phyloP scores from a whole-genome alignment of 2,113 vertebrate genomes.

The Macrotus californicus region DNA sequence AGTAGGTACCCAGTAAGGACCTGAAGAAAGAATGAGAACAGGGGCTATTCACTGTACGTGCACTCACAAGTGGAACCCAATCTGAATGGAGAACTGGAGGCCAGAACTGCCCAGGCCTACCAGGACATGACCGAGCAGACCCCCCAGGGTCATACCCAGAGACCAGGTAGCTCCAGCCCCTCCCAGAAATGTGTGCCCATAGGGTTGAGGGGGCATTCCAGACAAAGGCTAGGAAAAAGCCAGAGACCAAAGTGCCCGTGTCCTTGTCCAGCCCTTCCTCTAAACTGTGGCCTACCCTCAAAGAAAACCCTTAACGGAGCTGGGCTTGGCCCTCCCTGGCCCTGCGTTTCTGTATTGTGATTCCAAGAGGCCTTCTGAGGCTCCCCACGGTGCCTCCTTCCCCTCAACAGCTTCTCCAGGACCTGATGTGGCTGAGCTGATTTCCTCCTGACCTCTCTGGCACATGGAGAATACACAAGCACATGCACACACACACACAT shows the following conservation, averaged over 20 bases:
- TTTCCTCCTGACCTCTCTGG: background rate
- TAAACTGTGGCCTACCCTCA: background rate
- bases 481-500: accelerated
- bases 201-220: background rate
- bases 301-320: background rate
- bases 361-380: background rate
- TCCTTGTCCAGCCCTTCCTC: background rate
- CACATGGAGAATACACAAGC: accelerated
- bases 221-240: background rate
- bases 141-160: background rate
- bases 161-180: background rate
- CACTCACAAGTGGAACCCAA: background rate
- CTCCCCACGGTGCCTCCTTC: background rate
- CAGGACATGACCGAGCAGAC: background rate
- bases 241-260: background rate
- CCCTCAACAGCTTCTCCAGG: background rate
- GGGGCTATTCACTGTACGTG: background rate
- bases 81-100: background rate
- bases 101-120: background rate
- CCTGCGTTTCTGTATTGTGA: background rate
- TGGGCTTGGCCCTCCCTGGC: background rate
- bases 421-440: background rate
- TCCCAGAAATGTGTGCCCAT: background rate
- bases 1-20: background rate
- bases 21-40: background rate